A percentile compares a stretch with the other conserved stretches of the same genome.
Evolutionary conservation across 2,113 vertebrate genomes (phyloP).

Genomic region (Limanda limanda): DNA sequence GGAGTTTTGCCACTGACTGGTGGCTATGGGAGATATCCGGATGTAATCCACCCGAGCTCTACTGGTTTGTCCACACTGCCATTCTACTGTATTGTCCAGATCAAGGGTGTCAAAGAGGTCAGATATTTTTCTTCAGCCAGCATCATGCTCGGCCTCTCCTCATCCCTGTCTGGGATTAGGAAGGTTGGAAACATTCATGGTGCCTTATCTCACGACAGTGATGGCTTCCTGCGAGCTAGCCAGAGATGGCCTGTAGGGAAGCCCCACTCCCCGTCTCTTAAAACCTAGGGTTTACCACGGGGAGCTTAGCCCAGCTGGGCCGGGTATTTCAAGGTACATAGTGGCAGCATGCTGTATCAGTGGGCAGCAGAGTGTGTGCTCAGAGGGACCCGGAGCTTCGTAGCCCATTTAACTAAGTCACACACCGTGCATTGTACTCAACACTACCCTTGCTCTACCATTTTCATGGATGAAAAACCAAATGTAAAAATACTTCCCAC

Average conservation of each 20-base stretch:
- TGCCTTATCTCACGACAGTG: conserved; percentile 75
- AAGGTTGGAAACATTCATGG: conserved; percentile 68
- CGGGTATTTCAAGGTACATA: conserved; percentile 65
- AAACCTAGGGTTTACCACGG: conserved; percentile 66
- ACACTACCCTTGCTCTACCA: conserved; percentile 59
- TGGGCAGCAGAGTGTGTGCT: conserved; percentile 68
- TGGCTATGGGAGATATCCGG: conserved; percentile 72
- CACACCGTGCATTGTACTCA: conserved; percentile 66
- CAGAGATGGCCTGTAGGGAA: conserved; percentile 42
- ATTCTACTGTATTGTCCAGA: conserved; percentile 60
- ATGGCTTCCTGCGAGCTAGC: conserved; percentile 63
- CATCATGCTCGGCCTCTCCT: conserved; percentile 60
- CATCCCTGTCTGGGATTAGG: conserved; percentile 80
- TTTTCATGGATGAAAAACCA: conserved; percentile 67
- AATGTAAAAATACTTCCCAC: conserved; percentile 62
- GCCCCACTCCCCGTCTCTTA: conserved; percentile 47
- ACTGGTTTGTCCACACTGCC: conserved; percentile 64
- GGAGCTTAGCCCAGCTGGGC: conserved; percentile 65
- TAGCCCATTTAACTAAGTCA: conserved; percentile 69
- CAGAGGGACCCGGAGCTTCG: conserved; percentile 47
- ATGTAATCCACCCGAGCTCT: conserved; percentile 74
- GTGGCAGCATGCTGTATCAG: conserved; percentile 63
- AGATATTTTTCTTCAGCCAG: conserved; percentile 57
- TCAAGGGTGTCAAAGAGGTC: conserved; percentile 73
- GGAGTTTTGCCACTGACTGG: conserved; percentile 64